Evolutionary conservation across 2,888 invertebrate genomes (phyloP), one percentile per base, ranked within the genome.

Genomic region (Muscina levida): DNA sequence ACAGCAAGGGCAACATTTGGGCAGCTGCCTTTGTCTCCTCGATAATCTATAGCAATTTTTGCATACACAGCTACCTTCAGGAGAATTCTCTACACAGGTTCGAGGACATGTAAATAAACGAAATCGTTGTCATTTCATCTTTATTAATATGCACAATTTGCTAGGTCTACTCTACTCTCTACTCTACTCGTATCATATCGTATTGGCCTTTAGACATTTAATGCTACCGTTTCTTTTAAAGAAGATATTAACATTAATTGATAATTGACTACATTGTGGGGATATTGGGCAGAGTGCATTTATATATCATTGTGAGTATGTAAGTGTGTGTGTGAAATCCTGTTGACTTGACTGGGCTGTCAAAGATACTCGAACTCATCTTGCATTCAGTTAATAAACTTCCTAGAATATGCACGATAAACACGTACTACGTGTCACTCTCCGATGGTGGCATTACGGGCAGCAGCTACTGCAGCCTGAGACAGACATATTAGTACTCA

Each of bases 161-260:
- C n/a, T n/a, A 59, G 37, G 19, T 39, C 59, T 39, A 13, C 4
- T 57, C 13, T 24, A n/a, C n/a, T n/a, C n/a, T n/a, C n/a, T n/a
- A n/a, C n/a, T n/a, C n/a, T n/a, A n/a, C n/a, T n/a, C n/a, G n/a
- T n/a, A n/a, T n/a, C n/a, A 17, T 39, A 10, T 46, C 13, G 19
- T 31, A 15, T 13, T 0, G 2, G 26, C 19, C n/a, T n/a, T 2
- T 4, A 51, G 2, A 11, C 39, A 44, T 71, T 22, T 44, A 67
- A 22, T 67, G 73, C 65, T 74, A 71, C 74, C 68, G 72, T 24
- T 31, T 31, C 57, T 48, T 67, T 71, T 75, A 79, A 79, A 62
- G 62, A 79, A 75, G 77, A 73, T 78, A 78, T 78, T 39, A 73
- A 71, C 72, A 72, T 75, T 75, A 71, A 72, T 62, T 75, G 67